phyloP scores from a whole-genome alignment of 2,797 vertebrate species.

The Enteromius viviparus region DNA sequence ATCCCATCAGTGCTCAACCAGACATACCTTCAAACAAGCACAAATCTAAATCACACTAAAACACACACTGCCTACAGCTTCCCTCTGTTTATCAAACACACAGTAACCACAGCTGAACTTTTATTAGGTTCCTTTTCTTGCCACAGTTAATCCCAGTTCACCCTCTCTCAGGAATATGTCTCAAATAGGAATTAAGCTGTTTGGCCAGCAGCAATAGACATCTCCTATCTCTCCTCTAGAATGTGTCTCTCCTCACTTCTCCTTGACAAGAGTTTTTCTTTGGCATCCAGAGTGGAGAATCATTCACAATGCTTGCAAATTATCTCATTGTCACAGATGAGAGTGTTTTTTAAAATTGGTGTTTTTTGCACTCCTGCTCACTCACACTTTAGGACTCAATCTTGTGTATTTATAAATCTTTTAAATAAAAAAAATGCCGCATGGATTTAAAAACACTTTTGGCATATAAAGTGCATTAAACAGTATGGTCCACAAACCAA shows the following conservation, averaged over 20 bases:
- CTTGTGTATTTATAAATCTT: conserved; percentile 31
- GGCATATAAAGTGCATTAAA: background rate
- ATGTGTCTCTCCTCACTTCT: background rate
- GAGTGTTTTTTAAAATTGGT: background rate
- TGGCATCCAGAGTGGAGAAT: conserved; percentile 28
- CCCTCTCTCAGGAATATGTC: conserved; percentile 45
- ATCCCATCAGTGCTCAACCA: background rate
- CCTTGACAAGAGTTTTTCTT: conserved; percentile 35
- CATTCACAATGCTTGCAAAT: conserved; percentile 38
- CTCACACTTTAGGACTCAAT: conserved; percentile 20
- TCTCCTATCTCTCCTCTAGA: conserved; percentile 4
- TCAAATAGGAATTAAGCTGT: conserved; percentile 47
- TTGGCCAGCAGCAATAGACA: conserved; percentile 35
- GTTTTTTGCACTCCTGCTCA: conserved; percentile 34
- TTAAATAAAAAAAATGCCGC: background rate
- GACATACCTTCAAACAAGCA: conserved; percentile 31
- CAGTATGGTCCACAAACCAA: background rate
- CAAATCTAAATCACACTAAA: conserved; percentile 33
- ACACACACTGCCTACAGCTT: conserved; percentile 28
- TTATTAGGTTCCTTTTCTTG: conserved; percentile 49
- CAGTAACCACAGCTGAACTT: conserved; percentile 33
- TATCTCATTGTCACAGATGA: conserved; percentile 47
- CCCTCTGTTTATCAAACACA: conserved; percentile 25
- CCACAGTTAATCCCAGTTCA: conserved; percentile 47
- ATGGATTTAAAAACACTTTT: conserved; percentile 25